These are phyloP conservation scores for Mugil cephalus DNA, from an alignment of 2,113 vertebrate genomes.

Conservation along the genomic window DNA sequence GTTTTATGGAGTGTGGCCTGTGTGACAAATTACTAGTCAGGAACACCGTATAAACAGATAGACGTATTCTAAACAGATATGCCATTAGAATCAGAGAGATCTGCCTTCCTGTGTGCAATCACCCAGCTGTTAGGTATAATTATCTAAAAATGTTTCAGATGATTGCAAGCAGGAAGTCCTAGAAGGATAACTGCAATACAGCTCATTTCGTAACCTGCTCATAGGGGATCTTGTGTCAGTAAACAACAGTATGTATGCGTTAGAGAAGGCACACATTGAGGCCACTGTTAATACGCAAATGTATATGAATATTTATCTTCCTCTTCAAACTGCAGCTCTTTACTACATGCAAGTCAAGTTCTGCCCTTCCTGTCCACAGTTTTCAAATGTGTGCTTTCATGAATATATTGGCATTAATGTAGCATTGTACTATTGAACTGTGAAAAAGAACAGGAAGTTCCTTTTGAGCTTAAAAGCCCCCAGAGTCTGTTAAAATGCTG, in stretches of 20 bases:
- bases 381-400: too few relatives aligned
- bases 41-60: conserved; percentile 15
- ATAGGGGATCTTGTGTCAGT: not conserved
- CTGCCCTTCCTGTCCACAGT: not conserved
- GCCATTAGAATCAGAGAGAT: conserved; percentile 21
- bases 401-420: not conserved
- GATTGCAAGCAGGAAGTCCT: conserved; percentile 29
- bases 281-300: too few relatives aligned
- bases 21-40: not conserved
- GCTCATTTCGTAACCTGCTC: conserved; percentile 12
- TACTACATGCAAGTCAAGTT: not conserved
- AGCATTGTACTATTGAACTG: not conserved
- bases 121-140: conserved; percentile 40
- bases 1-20: not conserved
- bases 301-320: not conserved
- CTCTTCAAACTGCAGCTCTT: not conserved
- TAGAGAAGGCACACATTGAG: too few relatives aligned
- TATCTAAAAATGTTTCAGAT: conserved; percentile 30
- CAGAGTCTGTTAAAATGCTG: not conserved
- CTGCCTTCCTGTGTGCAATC: conserved; percentile 31
- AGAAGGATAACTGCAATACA: conserved; percentile 19
- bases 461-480: not conserved
- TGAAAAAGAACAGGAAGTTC: not conserved
- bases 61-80: conserved; percentile 20
- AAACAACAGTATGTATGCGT: not conserved